Percentiles rank a stretch among this genome's conserved stretches.
phyloP scores from a whole-genome alignment of 2,797 vertebrate genomes.

The Tympanoctomys barrerae region DNA sequence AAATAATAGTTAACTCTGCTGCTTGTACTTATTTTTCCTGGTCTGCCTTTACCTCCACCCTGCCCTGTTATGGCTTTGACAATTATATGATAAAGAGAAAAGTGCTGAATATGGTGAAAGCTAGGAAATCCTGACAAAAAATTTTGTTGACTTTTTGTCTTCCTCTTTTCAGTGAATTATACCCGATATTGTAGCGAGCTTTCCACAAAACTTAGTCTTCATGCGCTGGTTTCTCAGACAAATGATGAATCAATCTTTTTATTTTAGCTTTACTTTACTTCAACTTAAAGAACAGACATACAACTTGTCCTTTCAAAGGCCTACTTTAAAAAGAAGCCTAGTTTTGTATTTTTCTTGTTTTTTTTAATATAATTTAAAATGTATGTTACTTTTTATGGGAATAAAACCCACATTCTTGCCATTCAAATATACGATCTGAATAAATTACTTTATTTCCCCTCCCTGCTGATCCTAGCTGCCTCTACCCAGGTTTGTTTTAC shows the following conservation, averaged over 20 bases:
- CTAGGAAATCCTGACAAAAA: background rate
- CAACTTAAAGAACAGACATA: constrained; percentile 70
- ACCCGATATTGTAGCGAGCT: background rate
- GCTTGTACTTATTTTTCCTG: constrained; percentile 68
- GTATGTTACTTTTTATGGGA: constrained; percentile 40
- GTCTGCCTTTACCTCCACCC: background rate
- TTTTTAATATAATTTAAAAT: constrained; percentile 70
- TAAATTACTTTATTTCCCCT: constrained; percentile 77
- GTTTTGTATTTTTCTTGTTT: constrained; percentile 58
- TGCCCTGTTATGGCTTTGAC: constrained; percentile 27
- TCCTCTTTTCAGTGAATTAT: constrained; percentile 38
- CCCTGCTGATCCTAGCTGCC: constrained; percentile 78
- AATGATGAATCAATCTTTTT: constrained; percentile 50
- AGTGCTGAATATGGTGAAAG: background rate
- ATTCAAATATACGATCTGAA: constrained; percentile 77
- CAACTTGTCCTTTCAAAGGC: constrained; percentile 30
- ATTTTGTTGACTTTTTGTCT: constrained; percentile 19
- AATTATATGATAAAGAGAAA: background rate
- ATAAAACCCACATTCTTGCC: constrained; percentile 45
- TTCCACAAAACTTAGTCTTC: constrained; percentile 35
- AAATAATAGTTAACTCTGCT: constrained; percentile 75
- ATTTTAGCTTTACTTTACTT: constrained; percentile 65
- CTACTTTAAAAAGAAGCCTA: constrained; percentile 45
- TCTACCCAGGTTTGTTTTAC: constrained; percentile 76
- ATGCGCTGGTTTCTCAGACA: constrained; percentile 57